phyloP scores from a whole-genome alignment of 2,797 vertebrate genomes.

The Pseudochirops corinnae region DNA sequence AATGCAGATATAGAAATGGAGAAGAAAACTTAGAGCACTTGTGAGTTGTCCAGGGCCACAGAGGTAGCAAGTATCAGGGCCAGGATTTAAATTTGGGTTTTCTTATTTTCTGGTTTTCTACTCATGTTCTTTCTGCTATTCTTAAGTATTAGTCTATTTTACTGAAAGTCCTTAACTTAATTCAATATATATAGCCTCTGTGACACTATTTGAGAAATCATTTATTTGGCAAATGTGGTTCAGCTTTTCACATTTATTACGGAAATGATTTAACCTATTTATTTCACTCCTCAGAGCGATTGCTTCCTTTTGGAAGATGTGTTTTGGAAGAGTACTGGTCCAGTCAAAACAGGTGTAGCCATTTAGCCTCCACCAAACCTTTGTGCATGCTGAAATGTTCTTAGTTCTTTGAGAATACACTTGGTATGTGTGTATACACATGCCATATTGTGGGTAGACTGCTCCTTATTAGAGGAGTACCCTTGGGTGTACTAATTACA shows the following conservation, averaged over 20 bases:
- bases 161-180: slow-evolving; percentile 49
- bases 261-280: slow-evolving; percentile 23
- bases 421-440: slow-evolving; percentile 66
- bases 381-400: slow-evolving; percentile 66
- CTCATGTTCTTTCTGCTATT: not conserved
- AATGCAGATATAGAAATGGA: not conserved
- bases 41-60: not conserved
- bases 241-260: slow-evolving; percentile 53
- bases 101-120: not conserved
- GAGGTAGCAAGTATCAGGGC: not conserved
- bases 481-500: slow-evolving; percentile 82
- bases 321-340: slow-evolving; percentile 10
- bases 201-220: slow-evolving; percentile 48
- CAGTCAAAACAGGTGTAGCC: slow-evolving; percentile 47
- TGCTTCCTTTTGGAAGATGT: not conserved
- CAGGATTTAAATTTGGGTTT: not conserved
- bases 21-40: not conserved
- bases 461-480: slow-evolving; percentile 81
- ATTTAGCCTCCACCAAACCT: slow-evolving; percentile 63
- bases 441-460: slow-evolving; percentile 71
- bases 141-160: not conserved
- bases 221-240: slow-evolving; percentile 52
- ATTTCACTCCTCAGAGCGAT: slow-evolving; percentile 55
- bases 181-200: slow-evolving; percentile 43
- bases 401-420: slow-evolving; percentile 48